Evolutionary conservation across 2,888 invertebrate genomes (phyloP).

Genomic region (Tiliacea citrago): DNA sequence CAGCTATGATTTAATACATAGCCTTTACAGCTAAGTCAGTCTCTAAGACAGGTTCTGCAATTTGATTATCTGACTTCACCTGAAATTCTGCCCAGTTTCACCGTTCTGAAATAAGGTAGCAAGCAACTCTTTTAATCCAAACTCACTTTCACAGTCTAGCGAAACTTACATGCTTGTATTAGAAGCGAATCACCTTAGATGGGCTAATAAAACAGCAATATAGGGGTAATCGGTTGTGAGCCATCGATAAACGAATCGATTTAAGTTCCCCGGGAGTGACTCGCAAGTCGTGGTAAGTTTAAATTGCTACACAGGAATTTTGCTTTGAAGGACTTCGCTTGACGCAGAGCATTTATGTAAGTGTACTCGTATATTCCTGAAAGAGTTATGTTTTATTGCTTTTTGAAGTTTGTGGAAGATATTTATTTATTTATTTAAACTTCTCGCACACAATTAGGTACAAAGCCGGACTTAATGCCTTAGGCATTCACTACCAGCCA

Average conservation of each 20-base stretch:
- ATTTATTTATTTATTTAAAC: no score
- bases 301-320: constrained; percentile 88
- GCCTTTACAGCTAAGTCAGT: not conserved
- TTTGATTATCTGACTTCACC: constrained; percentile 16
- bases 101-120: not conserved
- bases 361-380: constrained; percentile 49
- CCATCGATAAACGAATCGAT: constrained; percentile 89
- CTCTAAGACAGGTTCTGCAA: not conserved
- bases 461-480: no score
- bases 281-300: constrained; percentile 84
- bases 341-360: constrained; percentile 68
- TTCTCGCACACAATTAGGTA: no score
- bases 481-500: no score
- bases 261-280: constrained; percentile 86
- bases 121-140: constrained; percentile 39
- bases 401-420: constrained; percentile 4
- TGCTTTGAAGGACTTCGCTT: constrained; percentile 78
- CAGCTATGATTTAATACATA: not conserved
- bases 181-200: constrained; percentile 74
- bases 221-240: constrained; percentile 88
- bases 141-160: constrained; percentile 61
- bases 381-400: constrained; percentile 47
- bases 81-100: constrained; percentile 28
- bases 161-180: constrained; percentile 61
- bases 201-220: constrained; percentile 84